Percentiles rank a stretch among this genome's conserved stretches.
Evolutionary conservation across 2,888 invertebrate species (phyloP).

Genomic region (Perizoma flavofasciatum): DNA sequence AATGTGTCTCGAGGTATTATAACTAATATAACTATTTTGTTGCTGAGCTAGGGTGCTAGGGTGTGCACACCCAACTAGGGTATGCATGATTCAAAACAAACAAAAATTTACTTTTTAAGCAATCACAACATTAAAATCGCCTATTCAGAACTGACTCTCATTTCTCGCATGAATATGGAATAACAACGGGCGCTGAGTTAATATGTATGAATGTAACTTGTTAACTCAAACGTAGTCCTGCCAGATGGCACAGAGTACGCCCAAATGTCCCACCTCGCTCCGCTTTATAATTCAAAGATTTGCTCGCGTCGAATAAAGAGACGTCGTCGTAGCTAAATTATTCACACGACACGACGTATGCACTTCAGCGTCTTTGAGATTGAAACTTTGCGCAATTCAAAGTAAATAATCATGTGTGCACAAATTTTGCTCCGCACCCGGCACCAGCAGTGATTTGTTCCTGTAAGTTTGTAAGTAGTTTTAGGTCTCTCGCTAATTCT

Average conservation of each 20-base stretch:
- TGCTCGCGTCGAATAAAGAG: slow-evolving; percentile 71
- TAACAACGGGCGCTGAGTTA: slow-evolving; percentile 64
- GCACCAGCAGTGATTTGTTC: slow-evolving; percentile 17
- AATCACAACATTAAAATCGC: slow-evolving; percentile 34
- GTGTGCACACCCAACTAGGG: no score
- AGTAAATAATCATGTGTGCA: slow-evolving; percentile 37
- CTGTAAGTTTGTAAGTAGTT: slow-evolving; percentile 16
- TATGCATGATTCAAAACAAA: no score
- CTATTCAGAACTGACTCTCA: slow-evolving; percentile 44
- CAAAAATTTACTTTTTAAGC: background rate
- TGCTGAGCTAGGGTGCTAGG: no score
- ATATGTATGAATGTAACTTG: slow-evolving; percentile 79
- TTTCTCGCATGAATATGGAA: slow-evolving; percentile 68
- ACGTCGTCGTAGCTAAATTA: slow-evolving; percentile 63
- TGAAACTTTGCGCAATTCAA: slow-evolving; percentile 40
- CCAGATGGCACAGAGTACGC: slow-evolving; percentile 60
- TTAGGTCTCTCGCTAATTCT: slow-evolving; percentile 12
- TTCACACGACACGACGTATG: slow-evolving; percentile 56
- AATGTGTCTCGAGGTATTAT: no score
- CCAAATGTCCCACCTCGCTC: slow-evolving; percentile 59
- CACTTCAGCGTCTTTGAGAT: slow-evolving; percentile 42
- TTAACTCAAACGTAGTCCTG: slow-evolving; percentile 60
- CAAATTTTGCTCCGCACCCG: slow-evolving; percentile 27
- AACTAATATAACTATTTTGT: no score
- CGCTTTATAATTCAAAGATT: slow-evolving; percentile 80